A percentile compares a stretch with the other conserved stretches of the same genome.
phyloP scores from a whole-genome alignment of 2,797 vertebrate genomes.

The Setipinna tenuifilis region DNA sequence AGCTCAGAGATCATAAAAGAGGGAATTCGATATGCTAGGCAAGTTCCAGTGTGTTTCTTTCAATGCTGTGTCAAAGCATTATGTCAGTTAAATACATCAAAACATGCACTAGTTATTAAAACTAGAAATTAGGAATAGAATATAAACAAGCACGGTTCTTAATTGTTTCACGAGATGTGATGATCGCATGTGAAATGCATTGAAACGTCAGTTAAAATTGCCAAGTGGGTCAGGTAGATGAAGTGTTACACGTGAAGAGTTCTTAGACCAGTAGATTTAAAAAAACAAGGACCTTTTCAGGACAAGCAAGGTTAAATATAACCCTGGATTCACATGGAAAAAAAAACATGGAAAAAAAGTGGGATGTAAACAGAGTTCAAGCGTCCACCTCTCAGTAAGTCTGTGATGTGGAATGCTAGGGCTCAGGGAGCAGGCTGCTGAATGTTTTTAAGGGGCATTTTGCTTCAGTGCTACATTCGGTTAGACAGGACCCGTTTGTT shows the following conservation, averaged over 20 bases:
- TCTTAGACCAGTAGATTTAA: constrained; percentile 1
- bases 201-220: background rate
- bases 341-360: background rate
- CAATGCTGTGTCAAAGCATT: constrained; percentile 6
- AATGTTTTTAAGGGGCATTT: too few relatives aligned
- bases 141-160: background rate
- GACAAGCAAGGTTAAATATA: background rate
- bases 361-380: constrained; percentile 4
- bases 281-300: background rate
- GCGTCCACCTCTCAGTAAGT: background rate
- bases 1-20: background rate
- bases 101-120: constrained; percentile 4
- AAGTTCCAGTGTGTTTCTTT: background rate
- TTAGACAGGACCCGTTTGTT: constrained; percentile 90
- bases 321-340: background rate
- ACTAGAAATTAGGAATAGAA: background rate
- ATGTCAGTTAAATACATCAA: constrained; percentile 8
- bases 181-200: background rate
- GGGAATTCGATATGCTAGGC: background rate
- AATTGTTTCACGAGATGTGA: background rate
- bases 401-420: background rate
- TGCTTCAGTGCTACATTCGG: constrained; percentile 74
- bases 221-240: background rate
- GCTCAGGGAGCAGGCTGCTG: constrained; percentile 8
- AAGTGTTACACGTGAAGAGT: background rate